phyloP scores from a whole-genome alignment of 2,797 vertebrate genomes.

The Eospalax fontanierii region DNA sequence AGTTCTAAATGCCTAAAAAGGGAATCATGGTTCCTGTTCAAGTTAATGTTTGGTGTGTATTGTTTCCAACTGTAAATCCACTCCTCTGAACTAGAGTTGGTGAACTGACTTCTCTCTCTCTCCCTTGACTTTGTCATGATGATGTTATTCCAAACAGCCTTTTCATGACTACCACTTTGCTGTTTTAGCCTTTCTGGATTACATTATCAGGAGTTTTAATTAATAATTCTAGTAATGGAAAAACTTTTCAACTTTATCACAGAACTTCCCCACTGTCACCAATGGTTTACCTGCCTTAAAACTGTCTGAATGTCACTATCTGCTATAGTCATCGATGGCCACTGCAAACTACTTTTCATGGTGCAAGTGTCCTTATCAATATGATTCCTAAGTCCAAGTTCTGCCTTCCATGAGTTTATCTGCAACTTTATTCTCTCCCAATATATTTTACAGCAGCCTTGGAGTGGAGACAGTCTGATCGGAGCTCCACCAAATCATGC shows the following conservation, averaged over 20 bases:
- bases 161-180: not conserved
- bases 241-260: constrained; percentile 34
- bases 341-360: constrained; percentile 19
- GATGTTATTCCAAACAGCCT: not conserved
- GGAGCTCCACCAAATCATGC: not conserved
- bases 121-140: not conserved
- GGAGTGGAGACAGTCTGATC: not conserved
- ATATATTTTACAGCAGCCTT: not conserved
- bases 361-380: constrained; percentile 18
- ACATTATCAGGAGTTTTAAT: constrained; percentile 8
- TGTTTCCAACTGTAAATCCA: not conserved
- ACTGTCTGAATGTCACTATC: constrained; percentile 36
- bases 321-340: not conserved
- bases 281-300: not conserved
- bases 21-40: not conserved
- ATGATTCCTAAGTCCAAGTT: constrained; percentile 22
- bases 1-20: not conserved
- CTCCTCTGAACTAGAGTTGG: not conserved
- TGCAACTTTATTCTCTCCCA: not conserved
- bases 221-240: constrained; percentile 31
- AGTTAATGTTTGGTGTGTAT: not conserved
- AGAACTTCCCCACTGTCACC: not conserved
- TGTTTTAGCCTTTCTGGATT: not conserved
- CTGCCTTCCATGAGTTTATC: not conserved
- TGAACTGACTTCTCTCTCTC: not conserved